phyloP scores from a whole-genome alignment of 2,888 invertebrate species.

The Synanthedon andrenaeformis region DNA sequence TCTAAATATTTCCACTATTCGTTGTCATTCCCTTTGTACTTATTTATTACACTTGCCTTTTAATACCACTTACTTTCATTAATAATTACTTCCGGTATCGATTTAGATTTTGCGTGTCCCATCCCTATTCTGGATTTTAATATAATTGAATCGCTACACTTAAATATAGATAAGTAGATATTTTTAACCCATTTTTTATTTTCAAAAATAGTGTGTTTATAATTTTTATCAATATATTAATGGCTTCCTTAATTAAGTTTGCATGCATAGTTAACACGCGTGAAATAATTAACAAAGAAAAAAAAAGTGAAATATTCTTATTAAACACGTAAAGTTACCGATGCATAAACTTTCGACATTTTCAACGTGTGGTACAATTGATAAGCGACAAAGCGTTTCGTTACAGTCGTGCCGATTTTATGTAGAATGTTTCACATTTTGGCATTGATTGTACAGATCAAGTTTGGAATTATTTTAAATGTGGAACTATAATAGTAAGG shows the following conservation, averaged over 20 bases:
- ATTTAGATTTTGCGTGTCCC: neutral
- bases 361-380: slow-evolving; percentile 1
- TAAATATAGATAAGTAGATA: no score
- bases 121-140: neutral
- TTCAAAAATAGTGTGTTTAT: no score
- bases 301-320: slow-evolving; percentile 12
- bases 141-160: no score
- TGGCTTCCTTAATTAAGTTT: neutral
- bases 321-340: slow-evolving; percentile 42
- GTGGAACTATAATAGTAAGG: no score
- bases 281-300: slow-evolving; percentile 2
- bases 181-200: no score
- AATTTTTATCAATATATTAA: no score
- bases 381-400: neutral
- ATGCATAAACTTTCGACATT: slow-evolving; percentile 34
- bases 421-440: no score
- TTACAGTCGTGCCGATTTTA: no score
- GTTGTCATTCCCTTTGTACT: slow-evolving; percentile 36
- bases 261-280: neutral
- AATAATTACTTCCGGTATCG: neutral
- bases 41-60: neutral
- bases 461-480: no score
- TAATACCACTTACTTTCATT: neutral
- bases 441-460: no score
- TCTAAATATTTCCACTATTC: slow-evolving; percentile 44